Evolutionary conservation across 2,888 invertebrate species (phyloP), one percentile per base, ranked within the genome.

Genomic region (Drosophila robusta): DNA sequence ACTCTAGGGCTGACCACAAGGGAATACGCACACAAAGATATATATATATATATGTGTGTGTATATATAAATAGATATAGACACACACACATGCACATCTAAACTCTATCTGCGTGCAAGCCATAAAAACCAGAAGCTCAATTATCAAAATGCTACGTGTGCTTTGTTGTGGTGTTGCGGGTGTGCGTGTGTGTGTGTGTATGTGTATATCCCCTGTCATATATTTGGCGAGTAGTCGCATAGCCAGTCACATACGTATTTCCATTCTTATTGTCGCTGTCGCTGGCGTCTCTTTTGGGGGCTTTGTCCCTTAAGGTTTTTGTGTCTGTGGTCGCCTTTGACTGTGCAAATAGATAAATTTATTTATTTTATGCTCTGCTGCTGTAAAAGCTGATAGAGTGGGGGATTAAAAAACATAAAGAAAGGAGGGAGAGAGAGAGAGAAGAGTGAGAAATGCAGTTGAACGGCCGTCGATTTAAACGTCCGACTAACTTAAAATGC

Each of bases 311-410:
- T 81, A 72, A 45, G 80, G 67, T 65, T 71, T 69, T 57, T 70
- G 55, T 75, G 47, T 67, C 38, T 71, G 65, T 46, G 81, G 66
- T 70, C 85, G 87, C 83, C 86, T 82, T 85, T 85, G 83, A 83
- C 86, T 82, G 86, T 75, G 77, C 83, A 85, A 85, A 87, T 87
- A 79, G 83, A 84, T 84, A 87, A 87, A 84, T 84, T 87, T 87
- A 85, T 87, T 82, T 86, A 87, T 87, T 83, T 83, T 81, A 83
- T 83, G 81, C 81, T 70, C 82, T 64, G 63, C 70, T 64, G 47
- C 63, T 66, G 52, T 50, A 66, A 67, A 71, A 80, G 65, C 70
- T 69, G 36, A 38, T 26, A 36, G 9, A 16, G 12, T 34, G 34
- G 11, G 34, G 34, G 34, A 34, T 34, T 34, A 34, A 34, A 34